Conservation (phyloP, 92 coral and sea anemone species). For the Parazoanthus swiftii region DNA sequence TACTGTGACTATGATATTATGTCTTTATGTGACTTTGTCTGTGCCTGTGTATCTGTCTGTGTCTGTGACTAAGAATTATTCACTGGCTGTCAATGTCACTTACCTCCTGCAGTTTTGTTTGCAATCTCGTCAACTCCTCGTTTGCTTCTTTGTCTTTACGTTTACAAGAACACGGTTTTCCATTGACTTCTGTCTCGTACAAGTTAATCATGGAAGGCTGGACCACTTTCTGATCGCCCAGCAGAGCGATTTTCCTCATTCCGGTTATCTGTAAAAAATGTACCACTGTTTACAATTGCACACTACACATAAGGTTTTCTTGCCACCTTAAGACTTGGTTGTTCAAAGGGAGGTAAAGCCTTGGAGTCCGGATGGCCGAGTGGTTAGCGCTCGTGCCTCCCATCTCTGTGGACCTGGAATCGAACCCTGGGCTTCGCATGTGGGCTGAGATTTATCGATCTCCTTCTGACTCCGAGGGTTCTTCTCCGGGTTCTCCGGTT, state of each 20-base stretch:
- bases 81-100: too few relatives aligned
- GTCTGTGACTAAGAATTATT: too few relatives aligned
- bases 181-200: slow-evolving; percentile 7
- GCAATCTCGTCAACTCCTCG: slow-evolving; percentile 16
- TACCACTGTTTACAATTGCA: not conserved
- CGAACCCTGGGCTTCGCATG: too few relatives aligned
- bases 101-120: slow-evolving; percentile 7
- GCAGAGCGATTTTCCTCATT: not conserved
- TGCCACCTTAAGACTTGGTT: not conserved
- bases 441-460: too few relatives aligned
- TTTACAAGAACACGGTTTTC: not conserved
- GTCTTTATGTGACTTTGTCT: too few relatives aligned
- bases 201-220: slow-evolving; percentile 28
- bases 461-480: too few relatives aligned
- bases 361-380: too few relatives aligned
- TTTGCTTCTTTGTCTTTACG: slow-evolving; percentile 6
- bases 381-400: too few relatives aligned
- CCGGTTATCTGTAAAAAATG: slow-evolving; percentile 26
- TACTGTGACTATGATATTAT: too few relatives aligned
- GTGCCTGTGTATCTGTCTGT: too few relatives aligned
- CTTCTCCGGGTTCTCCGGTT: too few relatives aligned
- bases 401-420: too few relatives aligned
- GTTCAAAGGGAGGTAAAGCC: not conserved
- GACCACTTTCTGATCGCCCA: slow-evolving; percentile 9
- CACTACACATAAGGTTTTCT: not conserved